Evolutionary conservation across 2,113 vertebrate genomes (phyloP).

Genomic region (Verasper variegatus): DNA sequence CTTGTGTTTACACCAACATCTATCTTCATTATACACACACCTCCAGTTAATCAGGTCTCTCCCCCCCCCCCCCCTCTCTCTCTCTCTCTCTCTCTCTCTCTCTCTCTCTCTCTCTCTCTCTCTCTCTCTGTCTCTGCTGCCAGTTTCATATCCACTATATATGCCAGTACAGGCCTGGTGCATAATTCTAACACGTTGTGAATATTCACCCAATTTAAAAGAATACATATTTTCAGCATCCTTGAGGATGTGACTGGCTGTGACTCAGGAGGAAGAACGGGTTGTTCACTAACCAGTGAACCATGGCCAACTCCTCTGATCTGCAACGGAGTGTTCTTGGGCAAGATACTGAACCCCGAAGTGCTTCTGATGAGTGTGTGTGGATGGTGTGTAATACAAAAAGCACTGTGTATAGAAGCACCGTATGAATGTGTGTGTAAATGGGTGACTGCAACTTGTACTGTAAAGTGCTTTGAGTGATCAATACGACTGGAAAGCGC

Average conservation of each 20-base stretch:
- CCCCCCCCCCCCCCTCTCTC: constrained; percentile 4
- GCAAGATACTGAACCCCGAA: too few relatives aligned
- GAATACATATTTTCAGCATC: neutral
- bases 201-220: neutral
- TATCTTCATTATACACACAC: constrained; percentile 62
- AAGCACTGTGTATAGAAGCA: neutral
- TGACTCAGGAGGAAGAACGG: too few relatives aligned
- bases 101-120: neutral
- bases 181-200: too few relatives aligned
- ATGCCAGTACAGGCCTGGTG: neutral
- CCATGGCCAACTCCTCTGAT: too few relatives aligned
- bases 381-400: neutral
- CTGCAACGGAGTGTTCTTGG: too few relatives aligned
- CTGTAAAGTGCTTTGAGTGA: neutral
- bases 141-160: neutral
- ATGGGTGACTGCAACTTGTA: too few relatives aligned
- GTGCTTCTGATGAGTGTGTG: too few relatives aligned
- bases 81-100: neutral
- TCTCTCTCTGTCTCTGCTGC: neutral
- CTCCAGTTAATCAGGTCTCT: constrained; percentile 40
- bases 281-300: too few relatives aligned
- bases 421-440: neutral
- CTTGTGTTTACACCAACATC: constrained; percentile 65
- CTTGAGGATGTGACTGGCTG: too few relatives aligned
- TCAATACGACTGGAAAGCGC: too few relatives aligned